Evolutionary conservation across 2,888 invertebrate species (phyloP), one percentile per base, ranked within the genome.

Genomic region (Glomeris marginata): DNA sequence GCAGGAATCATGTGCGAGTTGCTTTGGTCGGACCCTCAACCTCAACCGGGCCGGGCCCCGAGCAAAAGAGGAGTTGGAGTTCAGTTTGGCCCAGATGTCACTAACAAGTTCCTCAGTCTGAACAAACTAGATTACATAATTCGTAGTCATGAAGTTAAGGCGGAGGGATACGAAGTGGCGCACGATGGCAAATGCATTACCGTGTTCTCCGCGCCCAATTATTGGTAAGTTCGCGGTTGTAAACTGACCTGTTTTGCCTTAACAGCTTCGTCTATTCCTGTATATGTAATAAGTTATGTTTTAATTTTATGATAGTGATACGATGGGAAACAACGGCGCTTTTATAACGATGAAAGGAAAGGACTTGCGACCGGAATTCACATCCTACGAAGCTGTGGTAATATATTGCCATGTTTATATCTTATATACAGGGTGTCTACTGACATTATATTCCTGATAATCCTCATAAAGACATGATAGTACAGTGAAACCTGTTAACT

Each of bases 131-230:
- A 92, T 61, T 99, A 97, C 67, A 72, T 98, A 58, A 84, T 99
- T 51, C 75, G 97, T 52, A 92, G 92, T 68, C 98, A 98, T 67
- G 98, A 98, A 68, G 95, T 97, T 45, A 97, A 97, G 71, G 82
- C 84, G 60, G 84, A 86, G 50, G 98, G 98, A 1, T 98, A 94
- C 64, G 97, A 98, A 69, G 72, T 88, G 41, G 84, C 86, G 28
- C 98, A 98, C 65, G 80, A 86, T 63, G 92, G 90, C 36, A 87
- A 87, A 65, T 97, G 97, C 66, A 88, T 97, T 64, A 98, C 98
- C 11, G 94, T 98, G 44, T 99, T 98, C 75, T 95, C 95, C 1
- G 98, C 98, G 59, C 98, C 98, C 57, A 99, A 99, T 69, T 98
- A 98, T 76, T 98, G 97, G 91, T 91, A 68, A 68, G 70, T 49